phyloP scores from a whole-genome alignment of 2,797 vertebrate genomes.

The Stomatorhinus walkeri region DNA sequence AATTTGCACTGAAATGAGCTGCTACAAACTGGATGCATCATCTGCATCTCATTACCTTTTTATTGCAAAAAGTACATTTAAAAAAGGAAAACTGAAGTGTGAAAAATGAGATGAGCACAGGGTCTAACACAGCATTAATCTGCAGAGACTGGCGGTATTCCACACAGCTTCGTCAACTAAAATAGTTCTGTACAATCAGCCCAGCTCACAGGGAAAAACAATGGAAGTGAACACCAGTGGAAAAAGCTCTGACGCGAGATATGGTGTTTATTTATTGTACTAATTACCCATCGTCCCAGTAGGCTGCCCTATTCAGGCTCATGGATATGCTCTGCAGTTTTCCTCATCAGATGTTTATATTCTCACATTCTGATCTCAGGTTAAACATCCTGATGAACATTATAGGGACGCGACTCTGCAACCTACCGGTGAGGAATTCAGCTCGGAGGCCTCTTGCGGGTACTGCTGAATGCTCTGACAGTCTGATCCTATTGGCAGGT shows the following conservation, averaged over 20 bases:
- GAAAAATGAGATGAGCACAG: background rate
- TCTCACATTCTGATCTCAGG: background rate
- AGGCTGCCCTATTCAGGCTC: background rate
- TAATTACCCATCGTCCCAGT: background rate
- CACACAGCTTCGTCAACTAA: background rate
- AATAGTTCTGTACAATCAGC: background rate
- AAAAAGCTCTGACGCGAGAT: background rate
- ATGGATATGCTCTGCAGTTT: background rate
- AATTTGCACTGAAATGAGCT: background rate
- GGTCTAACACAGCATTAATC: background rate
- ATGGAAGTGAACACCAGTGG: background rate
- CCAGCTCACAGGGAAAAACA: background rate
- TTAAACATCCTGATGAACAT: background rate
- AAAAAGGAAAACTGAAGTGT: slow-evolving; percentile 11
- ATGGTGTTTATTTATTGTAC: background rate
- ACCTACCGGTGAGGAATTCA: background rate
- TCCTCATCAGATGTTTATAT: background rate
- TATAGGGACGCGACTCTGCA: background rate
- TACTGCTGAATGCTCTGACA: background rate
- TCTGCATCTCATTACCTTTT: slow-evolving; percentile 1
- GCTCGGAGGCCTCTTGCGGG: background rate
- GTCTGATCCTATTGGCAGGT: background rate
- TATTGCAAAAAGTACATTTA: background rate
- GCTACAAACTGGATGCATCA: background rate
- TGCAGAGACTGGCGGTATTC: background rate